Conservation (phyloP, 2,113 vertebrate genomes). For the Coptodon rendalli region DNA sequence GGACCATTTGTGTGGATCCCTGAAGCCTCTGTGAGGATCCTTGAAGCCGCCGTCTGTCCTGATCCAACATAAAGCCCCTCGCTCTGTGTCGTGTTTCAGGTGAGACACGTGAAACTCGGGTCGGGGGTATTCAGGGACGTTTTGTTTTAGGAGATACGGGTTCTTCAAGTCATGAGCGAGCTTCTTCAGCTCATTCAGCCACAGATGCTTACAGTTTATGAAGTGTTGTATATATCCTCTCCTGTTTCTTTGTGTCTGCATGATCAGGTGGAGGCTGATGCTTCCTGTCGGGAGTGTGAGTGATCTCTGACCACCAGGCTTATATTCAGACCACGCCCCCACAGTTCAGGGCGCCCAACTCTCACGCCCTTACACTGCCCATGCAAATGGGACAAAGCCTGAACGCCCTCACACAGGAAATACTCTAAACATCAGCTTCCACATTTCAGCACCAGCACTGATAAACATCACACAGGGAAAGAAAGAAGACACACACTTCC, state of each 20-base stretch:
- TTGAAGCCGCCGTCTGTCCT: neutral
- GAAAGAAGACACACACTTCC: neutral
- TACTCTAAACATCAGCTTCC: neutral
- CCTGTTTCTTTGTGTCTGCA: neutral
- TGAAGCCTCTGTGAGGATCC: neutral
- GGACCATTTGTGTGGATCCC: neutral
- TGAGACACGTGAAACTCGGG: neutral
- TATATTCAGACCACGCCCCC: neutral
- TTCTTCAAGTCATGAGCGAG: rapidly evolving
- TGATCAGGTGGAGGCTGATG: neutral
- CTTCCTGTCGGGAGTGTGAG: neutral
- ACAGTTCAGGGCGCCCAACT: neutral
- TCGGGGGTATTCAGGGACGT: neutral
- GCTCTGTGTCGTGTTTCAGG: constrained; percentile 2
- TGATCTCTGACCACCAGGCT: neutral
- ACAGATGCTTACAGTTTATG: neutral
- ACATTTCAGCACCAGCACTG: neutral
- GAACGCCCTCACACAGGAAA: neutral
- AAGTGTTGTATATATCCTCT: neutral
- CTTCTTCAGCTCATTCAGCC: neutral
- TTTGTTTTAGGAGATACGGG: neutral
- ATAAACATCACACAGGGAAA: neutral
- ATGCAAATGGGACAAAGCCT: neutral
- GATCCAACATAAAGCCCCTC: rapidly evolving
- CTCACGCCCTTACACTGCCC: neutral